Evolutionary conservation across 1,140 invertebrate genomes (phyloP), one percentile per base, ranked within the genome.

Genomic region (Lineus longissimus): DNA sequence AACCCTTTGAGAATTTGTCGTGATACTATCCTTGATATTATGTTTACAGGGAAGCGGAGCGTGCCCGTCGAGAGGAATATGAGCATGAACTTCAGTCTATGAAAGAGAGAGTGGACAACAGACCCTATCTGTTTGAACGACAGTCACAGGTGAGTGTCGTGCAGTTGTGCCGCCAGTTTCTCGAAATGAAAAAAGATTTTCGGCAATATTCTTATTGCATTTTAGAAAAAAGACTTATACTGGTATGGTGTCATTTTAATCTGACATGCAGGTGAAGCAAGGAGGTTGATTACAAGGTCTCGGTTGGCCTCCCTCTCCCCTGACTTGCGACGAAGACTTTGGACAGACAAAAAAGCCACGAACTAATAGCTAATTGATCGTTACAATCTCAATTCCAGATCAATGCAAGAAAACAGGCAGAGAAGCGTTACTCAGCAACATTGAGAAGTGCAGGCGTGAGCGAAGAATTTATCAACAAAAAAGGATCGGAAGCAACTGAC

Each of bases 111-210:
- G 68, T 78, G 11, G 63, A 76, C 11, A 54, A 67, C 25, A 59
- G 71, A 63, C 76, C 76, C 19, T 41, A 76, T 4, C 65, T 78
- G 29, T 74, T 78, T 65, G 75, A 78, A 65, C 62, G 66, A 59
- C 64, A 68, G 43, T 67, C 63, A 47, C 68, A 75, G 69, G 76
- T 76, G 69, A 60, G 51, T 41, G 40, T 13, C 13, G 9, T 59
- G 15, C 22, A 55, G 33, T 40, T n/a, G 22, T 40, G 19, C 47
- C n/a, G n/a, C 25, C 9, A n/a, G 6, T 51, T 6, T 51, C 19
- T 51, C 6, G 25, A 6, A 27, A 51, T 51, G 6, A 6, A 43
- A 13, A 19, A 43, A 43, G 19, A 43, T 43, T 19, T 43, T 43
- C 19, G 19, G 11, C 11, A 19, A 19, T 43, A 13, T 43, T 43